A percentile compares a stretch with the other conserved stretches of the same genome.
Conservation (phyloP, 2,888 invertebrate genomes). For the Ormyrus pomaceus region DNA sequence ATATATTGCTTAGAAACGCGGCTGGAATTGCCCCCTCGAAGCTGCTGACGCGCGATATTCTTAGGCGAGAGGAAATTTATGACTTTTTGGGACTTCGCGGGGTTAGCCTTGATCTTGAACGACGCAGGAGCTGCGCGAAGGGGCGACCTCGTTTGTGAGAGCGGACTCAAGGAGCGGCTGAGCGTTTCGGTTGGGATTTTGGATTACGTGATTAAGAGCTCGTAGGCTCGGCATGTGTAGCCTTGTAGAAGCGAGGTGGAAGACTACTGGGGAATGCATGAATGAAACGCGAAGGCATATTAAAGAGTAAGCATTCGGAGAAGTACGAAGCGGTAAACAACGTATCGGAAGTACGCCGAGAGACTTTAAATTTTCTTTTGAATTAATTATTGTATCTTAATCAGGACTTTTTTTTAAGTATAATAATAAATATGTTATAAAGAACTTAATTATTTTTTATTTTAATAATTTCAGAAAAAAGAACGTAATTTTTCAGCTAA, state of each 20-base stretch:
- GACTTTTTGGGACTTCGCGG: no score
- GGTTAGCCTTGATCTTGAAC: slow-evolving; percentile 25
- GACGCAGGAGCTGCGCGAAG: background rate
- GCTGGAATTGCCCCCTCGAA: no score
- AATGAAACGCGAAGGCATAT: background rate
- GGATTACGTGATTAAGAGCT: slow-evolving; percentile 33
- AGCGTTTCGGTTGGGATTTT: background rate
- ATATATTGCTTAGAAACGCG: no score
- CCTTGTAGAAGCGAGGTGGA: background rate
- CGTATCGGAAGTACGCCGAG: background rate
- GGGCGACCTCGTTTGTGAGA: no score
- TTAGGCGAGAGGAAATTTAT: no score
- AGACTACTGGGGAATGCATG: background rate
- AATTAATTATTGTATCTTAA: background rate
- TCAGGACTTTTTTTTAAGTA: no score
- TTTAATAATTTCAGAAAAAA: no score
- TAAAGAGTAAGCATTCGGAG: background rate
- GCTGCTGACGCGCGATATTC: background rate
- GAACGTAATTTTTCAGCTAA: no score
- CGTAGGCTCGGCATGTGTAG: background rate
- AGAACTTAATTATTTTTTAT: no score
- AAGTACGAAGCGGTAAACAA: background rate
- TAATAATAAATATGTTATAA: no score
- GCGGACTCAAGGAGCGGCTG: no score
- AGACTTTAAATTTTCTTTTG: background rate